phyloP scores from a whole-genome alignment of 2,888 invertebrate species.

The Nudaria mundana region DNA sequence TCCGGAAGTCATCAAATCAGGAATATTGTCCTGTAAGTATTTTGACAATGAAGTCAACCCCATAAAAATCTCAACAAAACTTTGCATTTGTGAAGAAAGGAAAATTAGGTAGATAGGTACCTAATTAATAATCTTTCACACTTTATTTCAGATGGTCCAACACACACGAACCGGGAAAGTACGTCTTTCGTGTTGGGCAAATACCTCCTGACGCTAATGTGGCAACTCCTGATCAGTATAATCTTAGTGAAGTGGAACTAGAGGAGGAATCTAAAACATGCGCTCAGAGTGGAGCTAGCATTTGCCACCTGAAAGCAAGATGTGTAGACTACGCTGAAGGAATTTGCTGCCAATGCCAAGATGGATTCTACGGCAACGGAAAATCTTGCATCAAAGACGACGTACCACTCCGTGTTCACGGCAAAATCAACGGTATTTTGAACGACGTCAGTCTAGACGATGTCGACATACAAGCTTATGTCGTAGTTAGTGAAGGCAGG shows the following conservation, averaged over 20 bases:
- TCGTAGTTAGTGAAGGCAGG: conserved; percentile 92
- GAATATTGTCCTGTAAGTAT: conserved; percentile 87
- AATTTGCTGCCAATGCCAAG: conserved; percentile 93
- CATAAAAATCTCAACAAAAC: no score
- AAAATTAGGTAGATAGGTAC: background rate
- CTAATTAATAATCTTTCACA: no score
- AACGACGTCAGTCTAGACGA: conserved; percentile 88
- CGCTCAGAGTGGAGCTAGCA: conserved; percentile 83
- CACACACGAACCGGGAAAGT: conserved; percentile 90
- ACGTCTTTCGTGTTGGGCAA: conserved; percentile 92
- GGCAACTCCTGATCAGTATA: conserved; percentile 83
- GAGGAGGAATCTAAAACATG: conserved; percentile 80
- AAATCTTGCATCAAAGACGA: conserved; percentile 92
- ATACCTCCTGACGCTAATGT: conserved; percentile 83
- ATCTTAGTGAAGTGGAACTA: conserved; percentile 62
- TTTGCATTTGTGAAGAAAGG: no score
- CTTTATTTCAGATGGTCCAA: conserved; percentile 89
- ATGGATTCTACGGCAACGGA: conserved; percentile 96
- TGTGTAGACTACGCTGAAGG: conserved; percentile 92
- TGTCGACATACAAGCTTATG: conserved; percentile 94
- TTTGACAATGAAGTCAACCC: background rate
- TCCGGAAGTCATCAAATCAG: conserved; percentile 95
- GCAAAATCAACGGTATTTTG: conserved; percentile 91
- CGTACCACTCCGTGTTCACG: conserved; percentile 92
- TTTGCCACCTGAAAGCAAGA: conserved; percentile 90